Conservation (phyloP, 2,113 vertebrate species). For the Probosciger aterrimus region DNA sequence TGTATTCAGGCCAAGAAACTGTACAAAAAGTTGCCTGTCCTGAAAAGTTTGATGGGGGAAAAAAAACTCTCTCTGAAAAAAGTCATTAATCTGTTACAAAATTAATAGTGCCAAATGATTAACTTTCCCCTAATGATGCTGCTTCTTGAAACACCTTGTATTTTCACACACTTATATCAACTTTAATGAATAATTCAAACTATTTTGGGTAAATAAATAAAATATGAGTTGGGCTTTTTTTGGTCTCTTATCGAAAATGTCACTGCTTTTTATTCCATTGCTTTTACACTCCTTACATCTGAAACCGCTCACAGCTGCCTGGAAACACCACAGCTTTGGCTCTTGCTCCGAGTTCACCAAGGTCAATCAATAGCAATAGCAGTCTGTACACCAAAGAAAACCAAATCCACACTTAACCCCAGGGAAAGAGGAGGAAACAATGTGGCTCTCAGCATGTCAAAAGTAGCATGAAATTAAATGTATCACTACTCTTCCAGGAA, state of each 20-base stretch:
- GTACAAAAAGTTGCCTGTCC: background rate
- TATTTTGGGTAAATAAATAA: conserved; percentile 72
- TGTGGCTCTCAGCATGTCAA: background rate
- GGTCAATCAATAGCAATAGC: conserved; percentile 30
- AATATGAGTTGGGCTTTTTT: conserved; percentile 58
- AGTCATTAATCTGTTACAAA: background rate
- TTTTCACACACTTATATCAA: conserved; percentile 58
- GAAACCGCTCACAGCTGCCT: conserved; percentile 14
- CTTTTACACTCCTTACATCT: conserved; percentile 18
- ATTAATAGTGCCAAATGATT: conserved; percentile 32
- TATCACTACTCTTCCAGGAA: conserved; percentile 17
- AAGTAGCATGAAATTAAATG: conserved; percentile 39
- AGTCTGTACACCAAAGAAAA: background rate
- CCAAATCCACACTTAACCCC: background rate
- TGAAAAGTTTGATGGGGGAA: background rate
- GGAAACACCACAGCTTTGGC: conserved; percentile 31
- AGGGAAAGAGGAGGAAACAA: conserved; percentile 26
- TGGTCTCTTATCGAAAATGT: conserved; percentile 48
- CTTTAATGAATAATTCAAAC: conserved; percentile 70
- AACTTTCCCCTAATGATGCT: background rate
- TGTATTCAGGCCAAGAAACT: background rate
- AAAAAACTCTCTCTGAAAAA: background rate
- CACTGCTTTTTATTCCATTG: conserved; percentile 42
- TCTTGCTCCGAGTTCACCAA: conserved; percentile 13
- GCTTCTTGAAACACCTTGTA: conserved; percentile 53